Base-by-base conservation (phyloP, 2,797 vertebrate genomes). In the Linurgus olivaceus region DNA sequence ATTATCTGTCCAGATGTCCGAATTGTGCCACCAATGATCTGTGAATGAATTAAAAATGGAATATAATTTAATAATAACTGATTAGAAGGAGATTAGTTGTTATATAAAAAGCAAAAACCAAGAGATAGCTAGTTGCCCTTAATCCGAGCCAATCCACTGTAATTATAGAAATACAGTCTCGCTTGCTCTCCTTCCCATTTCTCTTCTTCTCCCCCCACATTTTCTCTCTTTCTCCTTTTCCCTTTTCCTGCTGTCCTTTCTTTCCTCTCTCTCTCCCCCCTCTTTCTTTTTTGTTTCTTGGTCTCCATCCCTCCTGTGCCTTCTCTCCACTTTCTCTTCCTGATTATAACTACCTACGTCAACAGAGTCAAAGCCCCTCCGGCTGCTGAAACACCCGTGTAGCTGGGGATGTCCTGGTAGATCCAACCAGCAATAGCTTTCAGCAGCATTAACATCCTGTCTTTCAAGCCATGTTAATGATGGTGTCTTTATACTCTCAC, bases 1-100 rank as follows among this genome's bases (percentile, higher is more conserved):
- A 99, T 99, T 98, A 98, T 98, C 97, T 95, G 98, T 98, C 99
- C 99, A 99, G 99, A 99, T 99, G 99, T 99, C 99, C 98, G 48
- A 98, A 98, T 98, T 98, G 98, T 98, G 98, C 98, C 98, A 98
- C 98, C 97, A 98, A 98, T 99, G 97, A 98, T 98, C 98, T 98
- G 97, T 98, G 97, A 98, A 98, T 98, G 97, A 98, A 98, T 98
- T 98, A 98, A 98, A 98, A 98, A 97, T 55, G 90, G 95, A 98
- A 98, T 98, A 98, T 99, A 99, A 99, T 99, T 99, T 98, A 98
- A 98, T 99, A 99, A 99, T 99, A 97, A 98, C 98, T 98, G 99
- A 99, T 99, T 99, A 99, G 98, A 98, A 97, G 97, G 97, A 98
- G 98, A 98, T 98, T 98, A 98, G 97, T 98, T 97, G 97, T 98